Conservation (phyloP, 2,797 vertebrate species). For the Strix occidentalis region DNA sequence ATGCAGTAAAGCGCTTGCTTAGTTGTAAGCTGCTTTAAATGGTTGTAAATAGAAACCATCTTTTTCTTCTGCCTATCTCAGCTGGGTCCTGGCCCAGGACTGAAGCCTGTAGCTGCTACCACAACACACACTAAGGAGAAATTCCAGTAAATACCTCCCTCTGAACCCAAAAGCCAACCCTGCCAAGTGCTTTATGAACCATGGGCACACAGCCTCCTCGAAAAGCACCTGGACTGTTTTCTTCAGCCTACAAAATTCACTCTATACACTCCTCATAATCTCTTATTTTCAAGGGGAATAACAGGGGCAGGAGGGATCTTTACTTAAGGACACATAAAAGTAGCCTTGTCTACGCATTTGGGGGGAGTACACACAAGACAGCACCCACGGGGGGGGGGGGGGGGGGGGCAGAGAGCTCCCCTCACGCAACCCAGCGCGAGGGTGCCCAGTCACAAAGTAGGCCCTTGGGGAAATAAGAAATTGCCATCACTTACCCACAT, state of each 20-base stretch:
- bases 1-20: accelerated
- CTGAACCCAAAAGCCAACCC: neutral
- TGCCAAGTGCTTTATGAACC: accelerated
- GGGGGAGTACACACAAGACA: neutral
- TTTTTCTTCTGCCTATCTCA: neutral
- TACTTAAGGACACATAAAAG: neutral
- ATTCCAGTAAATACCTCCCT: neutral
- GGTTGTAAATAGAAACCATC: neutral
- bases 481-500: neutral
- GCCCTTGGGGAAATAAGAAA: accelerated
- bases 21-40: accelerated
- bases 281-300: neutral
- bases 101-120: neutral
- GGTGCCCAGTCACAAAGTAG: accelerated
- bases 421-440: accelerated
- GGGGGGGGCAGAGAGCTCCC: neutral
- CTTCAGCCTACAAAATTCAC: accelerated
- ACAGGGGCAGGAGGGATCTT: accelerated
- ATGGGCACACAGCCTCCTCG: accelerated
- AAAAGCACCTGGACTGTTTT: accelerated
- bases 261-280: neutral
- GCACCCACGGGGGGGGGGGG: no score
- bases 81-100: neutral
- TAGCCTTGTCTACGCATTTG: accelerated
- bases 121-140: neutral